Evolutionary conservation across 2,888 invertebrate species (phyloP).

Genomic region (Agriopis leucophaearia): DNA sequence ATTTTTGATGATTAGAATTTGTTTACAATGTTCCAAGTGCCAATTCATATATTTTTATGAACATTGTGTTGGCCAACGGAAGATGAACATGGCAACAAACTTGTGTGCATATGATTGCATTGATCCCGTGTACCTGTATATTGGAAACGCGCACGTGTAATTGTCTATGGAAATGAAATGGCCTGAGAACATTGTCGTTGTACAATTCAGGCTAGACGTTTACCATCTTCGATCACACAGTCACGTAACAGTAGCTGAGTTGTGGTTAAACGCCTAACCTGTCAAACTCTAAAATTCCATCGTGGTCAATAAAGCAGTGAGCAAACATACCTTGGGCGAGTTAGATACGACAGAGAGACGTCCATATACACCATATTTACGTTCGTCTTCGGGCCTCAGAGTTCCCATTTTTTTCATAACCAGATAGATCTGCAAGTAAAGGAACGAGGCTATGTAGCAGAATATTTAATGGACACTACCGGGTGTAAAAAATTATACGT

Average conservation of each 20-base stretch:
- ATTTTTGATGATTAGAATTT: constrained; percentile 30
- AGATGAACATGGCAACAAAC: constrained; percentile 32
- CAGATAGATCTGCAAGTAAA: constrained; percentile 82
- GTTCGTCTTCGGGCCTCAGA: constrained; percentile 88
- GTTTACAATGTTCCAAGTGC: constrained; percentile 62
- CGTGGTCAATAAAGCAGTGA: neutral
- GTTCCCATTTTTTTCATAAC: constrained; percentile 90
- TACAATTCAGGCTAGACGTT: constrained; percentile 17
- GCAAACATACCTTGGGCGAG: constrained; percentile 70
- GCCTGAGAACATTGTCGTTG: constrained; percentile 62
- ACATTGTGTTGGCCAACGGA: constrained; percentile 68
- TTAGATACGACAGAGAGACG: constrained; percentile 74
- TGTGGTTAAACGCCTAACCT: neutral
- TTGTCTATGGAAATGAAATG: constrained; percentile 58
- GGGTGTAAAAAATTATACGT: too few relatives aligned
- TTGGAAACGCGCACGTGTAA: constrained; percentile 1
- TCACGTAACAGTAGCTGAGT: neutral
- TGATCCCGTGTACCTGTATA: neutral
- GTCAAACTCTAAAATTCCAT: neutral
- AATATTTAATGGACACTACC: too few relatives aligned
- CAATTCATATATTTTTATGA: constrained; percentile 61
- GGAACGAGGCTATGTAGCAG: neutral
- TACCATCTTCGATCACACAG: too few relatives aligned
- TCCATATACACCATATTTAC: constrained; percentile 88
- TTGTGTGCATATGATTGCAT: neutral